Base-by-base conservation (phyloP, 2,888 invertebrate genomes). In the Agonopterix arenella region DNA sequence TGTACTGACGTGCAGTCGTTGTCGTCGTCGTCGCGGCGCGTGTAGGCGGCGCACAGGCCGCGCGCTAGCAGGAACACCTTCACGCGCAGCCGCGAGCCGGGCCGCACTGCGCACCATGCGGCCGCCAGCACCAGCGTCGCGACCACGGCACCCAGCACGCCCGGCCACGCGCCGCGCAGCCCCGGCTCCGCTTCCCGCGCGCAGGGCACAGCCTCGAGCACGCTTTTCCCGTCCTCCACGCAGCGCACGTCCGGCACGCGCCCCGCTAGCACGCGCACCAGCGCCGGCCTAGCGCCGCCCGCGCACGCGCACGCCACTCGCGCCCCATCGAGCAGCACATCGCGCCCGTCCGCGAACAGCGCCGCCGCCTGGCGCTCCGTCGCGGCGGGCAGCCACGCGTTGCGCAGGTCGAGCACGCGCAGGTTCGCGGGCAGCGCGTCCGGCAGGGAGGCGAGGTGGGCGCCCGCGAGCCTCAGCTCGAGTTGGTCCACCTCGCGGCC, bases 201-300 rank as follows among this genome's bases (percentile, higher is more conserved):
- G 44, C 4, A 0, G 62, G 44, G 2, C 64, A 53, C 0, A 42
- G 5, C 36, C 70, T 68, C 1, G 46, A 50, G 0, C 38, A n/a
- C 38, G 9, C 9, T 2, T 8, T 8, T 3, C 54, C 52, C 1
- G 56, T 36, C 0, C 46, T 47, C 47, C 45, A 4, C 36, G 49
- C 70, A 69, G 1, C 46, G 51, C 0, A 65, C 11, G 2, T 13
- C 11, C 0, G 1, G 36, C 16, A 52, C 48, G 52, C 73, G 69
- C 0, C 4, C 7, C 1, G 68, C 49, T 1, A 10, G 49, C 0
- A 2, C 42, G n/a, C 11, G 38, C 38, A 10, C 13, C 18, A 18
- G 18, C 18, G 4, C 18, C 18, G 18, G 18, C 18, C 18, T 2
- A 2, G 18, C 4, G 18, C 18, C 18, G 2, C 4, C 18, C 4